phyloP scores from a whole-genome alignment of 37 sponge, comb jelly and placozoan genomes.

The Chondrosia reniformis region DNA sequence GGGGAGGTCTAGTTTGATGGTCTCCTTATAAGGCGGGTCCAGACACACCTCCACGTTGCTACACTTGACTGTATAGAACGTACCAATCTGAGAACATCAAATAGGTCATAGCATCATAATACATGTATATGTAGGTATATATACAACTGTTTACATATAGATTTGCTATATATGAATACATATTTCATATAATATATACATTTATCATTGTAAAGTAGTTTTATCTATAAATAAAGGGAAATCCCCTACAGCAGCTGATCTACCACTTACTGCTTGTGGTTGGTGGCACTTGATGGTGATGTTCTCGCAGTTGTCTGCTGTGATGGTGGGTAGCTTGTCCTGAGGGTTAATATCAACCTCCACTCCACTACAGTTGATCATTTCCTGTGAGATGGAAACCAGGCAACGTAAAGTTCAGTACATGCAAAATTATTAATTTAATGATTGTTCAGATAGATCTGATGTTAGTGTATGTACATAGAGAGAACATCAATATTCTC shows the following conservation, averaged over 20 bases:
- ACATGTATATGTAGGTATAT: background rate
- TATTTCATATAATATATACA: no score
- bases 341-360: conserved; percentile 34
- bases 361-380: conserved; percentile 35
- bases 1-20: conserved; percentile 42
- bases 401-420: no score
- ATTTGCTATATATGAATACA: no score
- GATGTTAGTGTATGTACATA: background rate
- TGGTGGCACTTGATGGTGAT: conserved; percentile 44
- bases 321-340: conserved; percentile 51
- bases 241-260: background rate
- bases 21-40: conserved; percentile 48
- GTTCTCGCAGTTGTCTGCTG: conserved; percentile 37
- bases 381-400: conserved; percentile 33
- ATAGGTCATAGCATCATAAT: background rate
- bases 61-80: conserved; percentile 48
- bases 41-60: conserved; percentile 40
- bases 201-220: no score
- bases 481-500: no score
- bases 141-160: no score
- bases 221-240: no score
- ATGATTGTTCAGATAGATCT: background rate
- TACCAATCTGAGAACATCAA: conserved; percentile 18
- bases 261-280: conserved; percentile 26
- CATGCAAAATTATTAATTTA: background rate